These are phyloP conservation scores for Aphaenogaster rudis DNA, from an alignment of 1,140 invertebrate species.

Conservation along the genomic window DNA sequence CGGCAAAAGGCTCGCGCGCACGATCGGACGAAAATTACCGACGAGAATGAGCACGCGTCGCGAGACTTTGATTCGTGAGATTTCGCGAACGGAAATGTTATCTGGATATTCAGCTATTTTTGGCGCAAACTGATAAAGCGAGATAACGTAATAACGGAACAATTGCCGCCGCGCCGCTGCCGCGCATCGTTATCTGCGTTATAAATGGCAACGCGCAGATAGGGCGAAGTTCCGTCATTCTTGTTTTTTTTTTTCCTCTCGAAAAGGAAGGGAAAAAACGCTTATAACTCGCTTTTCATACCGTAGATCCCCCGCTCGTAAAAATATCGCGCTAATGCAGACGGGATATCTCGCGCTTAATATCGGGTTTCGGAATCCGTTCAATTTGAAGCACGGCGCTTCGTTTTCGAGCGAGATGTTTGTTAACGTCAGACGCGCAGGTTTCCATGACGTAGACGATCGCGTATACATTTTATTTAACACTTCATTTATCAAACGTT, in stretches of 20 bases:
- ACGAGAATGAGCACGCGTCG: background rate
- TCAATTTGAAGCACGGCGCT: constrained; percentile 9
- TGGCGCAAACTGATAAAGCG: constrained; percentile 4
- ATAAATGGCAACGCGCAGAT: constrained; percentile 6
- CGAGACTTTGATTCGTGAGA: constrained; percentile 9
- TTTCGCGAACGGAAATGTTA: background rate
- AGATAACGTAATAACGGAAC: constrained; percentile 32
- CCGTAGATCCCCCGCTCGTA: background rate
- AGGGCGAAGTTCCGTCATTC: constrained; percentile 19
- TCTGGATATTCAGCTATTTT: constrained; percentile 17
- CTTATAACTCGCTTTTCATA: background rate
- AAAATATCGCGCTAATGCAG: constrained; percentile 39
- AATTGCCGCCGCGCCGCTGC: background rate
- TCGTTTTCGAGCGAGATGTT: constrained; percentile 37
- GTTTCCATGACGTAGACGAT: constrained; percentile 28
- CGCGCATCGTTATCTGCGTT: constrained; percentile 22
- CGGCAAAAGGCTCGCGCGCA: constrained; percentile 3
- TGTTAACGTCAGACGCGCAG: constrained; percentile 24
- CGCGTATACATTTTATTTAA: constrained; percentile 34
- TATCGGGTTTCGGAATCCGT: constrained; percentile 37
- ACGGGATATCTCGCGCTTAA: constrained; percentile 14
- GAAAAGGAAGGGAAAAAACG: background rate
- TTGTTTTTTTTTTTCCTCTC: background rate
- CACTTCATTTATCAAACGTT: constrained; percentile 47
- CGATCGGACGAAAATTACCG: constrained; percentile 36